Base-by-base conservation (phyloP, 2,797 vertebrate species). In the Zenarchopterus dispar region DNA sequence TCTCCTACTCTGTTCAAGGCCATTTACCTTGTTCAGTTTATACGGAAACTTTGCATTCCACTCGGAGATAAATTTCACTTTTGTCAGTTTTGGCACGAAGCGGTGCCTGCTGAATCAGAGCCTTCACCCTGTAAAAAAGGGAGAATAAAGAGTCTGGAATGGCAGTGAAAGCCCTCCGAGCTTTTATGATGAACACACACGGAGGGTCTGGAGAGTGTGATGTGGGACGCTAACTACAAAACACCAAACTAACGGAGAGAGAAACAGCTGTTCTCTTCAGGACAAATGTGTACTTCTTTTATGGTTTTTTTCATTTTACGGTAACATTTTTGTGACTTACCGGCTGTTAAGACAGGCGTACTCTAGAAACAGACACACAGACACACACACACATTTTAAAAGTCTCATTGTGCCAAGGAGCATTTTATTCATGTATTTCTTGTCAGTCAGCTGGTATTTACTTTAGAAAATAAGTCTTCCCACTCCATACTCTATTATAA, bases 41-140 rank as follows among this genome's bases (percentile, higher is more conserved):
- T 77, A 67, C 41, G 49, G 67, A 81, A 84, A 87, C 61, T 69
- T 41, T 50, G 46, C 51, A 63, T 73, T 80, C 60, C 62, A 11
- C 51, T 62, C 36, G 18, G 24, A 59, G 43, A 70, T 19, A 70
- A 56, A 62, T 75, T 54, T 87, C 60, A 77, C 70, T 69, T 73
- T 61, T 2, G 33, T 42, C 52, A 47, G 41, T 67, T 82, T 85
- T 88, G 77, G 78, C 77, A 80, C 48, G 18, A 60, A 59, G 33
- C 24, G 2, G 36, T 8, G 28, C 44, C 31, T 61, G 49, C 54
- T 80, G 69, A 69, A 67, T 78, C 75, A 69, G 65, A 62, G 44
- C 62, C 56, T 19, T 59, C 55, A 65, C 72, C 70, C 68, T 54
- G 56, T 81, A 77, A 84, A 81, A 63, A 45, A 44, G 64, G 59